Conservation (phyloP, 2,113 vertebrate species). For the Zosterops pallidus region DNA sequence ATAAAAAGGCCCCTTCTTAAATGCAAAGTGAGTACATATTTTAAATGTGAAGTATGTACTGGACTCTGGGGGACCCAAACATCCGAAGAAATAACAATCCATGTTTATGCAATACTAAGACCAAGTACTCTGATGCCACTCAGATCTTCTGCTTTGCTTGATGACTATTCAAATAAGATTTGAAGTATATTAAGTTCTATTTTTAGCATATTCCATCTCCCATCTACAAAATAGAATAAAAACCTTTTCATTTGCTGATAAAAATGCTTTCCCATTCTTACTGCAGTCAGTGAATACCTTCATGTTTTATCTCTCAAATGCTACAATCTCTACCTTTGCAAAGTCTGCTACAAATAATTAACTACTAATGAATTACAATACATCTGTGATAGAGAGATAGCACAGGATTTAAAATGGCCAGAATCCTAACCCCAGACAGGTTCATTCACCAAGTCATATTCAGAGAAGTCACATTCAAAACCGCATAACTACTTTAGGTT, state of each 20-base stretch:
- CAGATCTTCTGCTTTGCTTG: not conserved
- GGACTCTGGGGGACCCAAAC: not conserved
- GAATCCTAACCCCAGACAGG: not conserved
- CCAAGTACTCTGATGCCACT: not conserved
- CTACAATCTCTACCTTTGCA: not conserved
- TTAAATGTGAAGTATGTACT: not conserved
- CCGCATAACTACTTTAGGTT: not conserved
- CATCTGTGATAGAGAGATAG: not conserved
- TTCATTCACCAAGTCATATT: not conserved
- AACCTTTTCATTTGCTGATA: not conserved
- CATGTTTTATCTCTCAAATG: not conserved
- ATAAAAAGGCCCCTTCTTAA: not conserved
- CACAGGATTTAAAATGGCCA: not conserved
- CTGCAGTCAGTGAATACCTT: not conserved
- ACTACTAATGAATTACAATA: not conserved
- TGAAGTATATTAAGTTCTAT: not conserved
- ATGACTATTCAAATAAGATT: not conserved
- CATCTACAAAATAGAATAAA: not conserved
- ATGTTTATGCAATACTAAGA: not conserved
- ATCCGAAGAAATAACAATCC: not conserved
- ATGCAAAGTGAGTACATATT: not conserved
- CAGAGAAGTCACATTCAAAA: not conserved
- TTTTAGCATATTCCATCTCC: not conserved
- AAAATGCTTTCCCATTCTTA: not conserved
- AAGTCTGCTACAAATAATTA: not conserved